Percentiles rank a stretch among this genome's conserved stretches.
These are phyloP conservation scores for Myiopsitta monachus DNA, from an alignment of 2,113 vertebrate genomes.

Conservation along the genomic window DNA sequence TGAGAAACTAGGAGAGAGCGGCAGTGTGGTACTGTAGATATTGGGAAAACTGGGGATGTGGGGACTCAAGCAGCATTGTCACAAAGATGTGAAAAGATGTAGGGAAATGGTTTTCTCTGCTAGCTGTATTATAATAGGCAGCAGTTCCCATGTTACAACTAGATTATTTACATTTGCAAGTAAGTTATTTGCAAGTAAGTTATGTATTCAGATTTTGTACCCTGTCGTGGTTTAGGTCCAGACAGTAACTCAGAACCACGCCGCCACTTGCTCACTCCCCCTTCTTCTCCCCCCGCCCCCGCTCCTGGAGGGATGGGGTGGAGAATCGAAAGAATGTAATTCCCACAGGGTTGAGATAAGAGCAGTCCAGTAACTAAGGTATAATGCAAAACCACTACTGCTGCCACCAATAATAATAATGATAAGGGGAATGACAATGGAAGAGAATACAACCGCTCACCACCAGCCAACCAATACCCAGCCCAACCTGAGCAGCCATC, in stretches of 20 bases:
- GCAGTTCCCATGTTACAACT: neutral
- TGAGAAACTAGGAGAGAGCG: neutral
- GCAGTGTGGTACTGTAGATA: rapidly evolving
- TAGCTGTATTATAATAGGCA: neutral
- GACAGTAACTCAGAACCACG: neutral
- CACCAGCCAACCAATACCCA: neutral
- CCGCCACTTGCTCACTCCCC: neutral
- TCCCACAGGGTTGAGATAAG: neutral
- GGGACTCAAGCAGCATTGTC: neutral
- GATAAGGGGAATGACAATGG: neutral
- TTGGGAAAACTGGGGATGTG: neutral
- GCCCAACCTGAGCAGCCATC: neutral
- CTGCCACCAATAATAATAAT: neutral
- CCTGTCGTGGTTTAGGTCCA: neutral
- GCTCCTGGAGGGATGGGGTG: neutral
- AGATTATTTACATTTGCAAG: neutral
- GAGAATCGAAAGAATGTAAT: neutral
- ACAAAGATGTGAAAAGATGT: neutral
- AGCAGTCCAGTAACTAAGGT: neutral
- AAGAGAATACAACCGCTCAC: neutral
- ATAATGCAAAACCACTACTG: neutral
- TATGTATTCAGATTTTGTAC: neutral
- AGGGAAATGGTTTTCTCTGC: neutral
- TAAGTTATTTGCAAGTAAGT: neutral
- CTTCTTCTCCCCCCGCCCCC: no score